Base-by-base conservation (phyloP, 2,797 vertebrate species). In the Brachyrhaphis roseni region DNA sequence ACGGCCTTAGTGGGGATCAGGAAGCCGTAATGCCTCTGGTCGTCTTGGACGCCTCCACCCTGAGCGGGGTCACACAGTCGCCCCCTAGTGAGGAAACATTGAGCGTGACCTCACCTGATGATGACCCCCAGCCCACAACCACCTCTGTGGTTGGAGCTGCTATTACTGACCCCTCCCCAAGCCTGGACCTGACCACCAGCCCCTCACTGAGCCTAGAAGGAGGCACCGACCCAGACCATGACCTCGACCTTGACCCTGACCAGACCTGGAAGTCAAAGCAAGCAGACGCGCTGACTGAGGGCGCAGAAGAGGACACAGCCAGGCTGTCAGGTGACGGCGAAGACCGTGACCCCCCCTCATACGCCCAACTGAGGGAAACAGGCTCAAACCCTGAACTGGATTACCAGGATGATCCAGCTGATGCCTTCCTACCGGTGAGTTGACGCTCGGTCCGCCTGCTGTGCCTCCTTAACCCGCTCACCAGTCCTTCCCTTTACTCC, bases 291-390 rank as follows among this genome's bases (percentile, higher is more conserved):
- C 75, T 70, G 1, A 34, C 86, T 0, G 84, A 91, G 46, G 81
- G 31, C 1, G 55, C 90, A 34, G 97, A 97, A 92, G 98, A 97
- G 13, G 97, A 98, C 86, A 95, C 94, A 0, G 91, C 96, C 49
- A 89, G 96, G 6, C 97, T 97, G 91, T 98, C 97, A 31, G 98
- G 98, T 49, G 98, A 99, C 23, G 98, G 98, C 0, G 98, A 99
- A 91, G 96, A 98, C 82, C 96, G 92, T 6, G 91, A 92, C 71
- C 89, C 95, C 31, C 94, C 96, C 15, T 93, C 95, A n/a, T 97
- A 97, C 81, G 95, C 96, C 71, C 95, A 95, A 46, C 95, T 97
- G 79, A 87, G 95, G 76, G 96, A 97, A 78, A 90, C 95, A 8
- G 97, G 96, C 90, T 95, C 95, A 68, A 96, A 97, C 88, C 89